Base-by-base conservation (phyloP, 2,797 vertebrate species). In the Chelonia mydas region DNA sequence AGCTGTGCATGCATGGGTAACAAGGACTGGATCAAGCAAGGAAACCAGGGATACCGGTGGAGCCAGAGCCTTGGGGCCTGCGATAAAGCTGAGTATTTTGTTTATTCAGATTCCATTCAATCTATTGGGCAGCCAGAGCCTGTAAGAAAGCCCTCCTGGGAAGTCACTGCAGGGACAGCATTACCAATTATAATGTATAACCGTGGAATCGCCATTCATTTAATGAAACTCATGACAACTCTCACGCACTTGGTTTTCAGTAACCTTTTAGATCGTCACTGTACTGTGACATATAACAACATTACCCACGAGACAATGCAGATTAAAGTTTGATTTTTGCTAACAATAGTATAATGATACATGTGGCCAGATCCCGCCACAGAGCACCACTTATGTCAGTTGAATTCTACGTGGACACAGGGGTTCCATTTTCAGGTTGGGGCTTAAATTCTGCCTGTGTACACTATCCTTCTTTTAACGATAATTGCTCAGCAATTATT, bases 401-500 rank as follows among this genome's bases (percentile, higher is more conserved):
- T 12, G 90, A 88, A 59, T 89, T 90, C 54, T 68, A 3, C 21
- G 50, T 1, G 10, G 89, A 81, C 28, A 84, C 3, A 79, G 28
- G 93, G 81, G 19, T 51, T 86, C 27, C 9, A 55, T 49, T 86
- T 84, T 74, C 84, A 72, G 53, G 81, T 91, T 45, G 86, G 82
- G 50, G 86, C 93, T 83, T 45, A 90, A 54, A 53, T 86, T 37
- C n/a, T 76, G 51, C 37, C 49, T 25, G 61, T 84, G 27, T 8
- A 3, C 41, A 53, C 15, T 86, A 89, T 86, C 89, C 80, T 91
- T 65, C 37, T 86, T 83, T 96, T 90, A 68, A 83, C 7, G 86
- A 76, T 83, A 59, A 84, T 53, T 33, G 51, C 74, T 91, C 94
- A 84, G 59, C 68, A 92, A 96, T 94, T 94, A 94, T 84, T 91